Base-by-base conservation (phyloP, 2,888 invertebrate genomes). In the Agonopterix arenella region DNA sequence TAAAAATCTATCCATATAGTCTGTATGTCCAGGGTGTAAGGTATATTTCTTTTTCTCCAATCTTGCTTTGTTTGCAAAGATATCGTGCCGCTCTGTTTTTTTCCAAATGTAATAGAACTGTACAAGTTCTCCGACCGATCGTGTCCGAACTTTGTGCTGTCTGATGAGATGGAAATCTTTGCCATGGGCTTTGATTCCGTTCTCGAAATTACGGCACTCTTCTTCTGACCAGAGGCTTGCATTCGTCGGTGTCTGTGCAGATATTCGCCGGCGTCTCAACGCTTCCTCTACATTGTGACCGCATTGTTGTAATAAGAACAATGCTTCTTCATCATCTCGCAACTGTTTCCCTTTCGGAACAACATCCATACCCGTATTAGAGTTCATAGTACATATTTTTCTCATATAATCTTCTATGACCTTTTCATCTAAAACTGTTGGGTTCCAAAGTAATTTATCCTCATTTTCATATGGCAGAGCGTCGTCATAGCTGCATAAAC, bases 21-120 rank as follows among this genome's bases (percentile, higher is more conserved):
- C 97, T 52, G 97, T 97, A 61, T 97, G 94, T 48, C 97, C 97
- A 4, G 97, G 97, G 84, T 97, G 97, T 45, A 97, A 80, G 4
- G 95, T 94, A 75, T 97, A 97, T 75, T 97, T 97, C 76, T 97
- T 96, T 86, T 98, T 98, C 71, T 97, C 97, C 61, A 97, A 80
- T 47, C 97, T 90, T 8, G 95, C 94, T 80, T 96, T 96, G 73
- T 96, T 95, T 0, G 97, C 97, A 75, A 94, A 94, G 66, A 94
- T 94, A 83, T 99, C 99, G 80, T 98, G 98, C 11, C 99, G 91
- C 73, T 98, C 98, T 28, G 98, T 98, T 84, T 99, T 99, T 84
- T 99, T 99, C 99, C 99, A 99, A 50, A 98, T 91, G 68, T 96
- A 96, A 80, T 96, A 96, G 88, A 99, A 99, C 75, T 98, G 97